Conservation (phyloP, 2,797 vertebrate species). For the Balearica regulorum region DNA sequence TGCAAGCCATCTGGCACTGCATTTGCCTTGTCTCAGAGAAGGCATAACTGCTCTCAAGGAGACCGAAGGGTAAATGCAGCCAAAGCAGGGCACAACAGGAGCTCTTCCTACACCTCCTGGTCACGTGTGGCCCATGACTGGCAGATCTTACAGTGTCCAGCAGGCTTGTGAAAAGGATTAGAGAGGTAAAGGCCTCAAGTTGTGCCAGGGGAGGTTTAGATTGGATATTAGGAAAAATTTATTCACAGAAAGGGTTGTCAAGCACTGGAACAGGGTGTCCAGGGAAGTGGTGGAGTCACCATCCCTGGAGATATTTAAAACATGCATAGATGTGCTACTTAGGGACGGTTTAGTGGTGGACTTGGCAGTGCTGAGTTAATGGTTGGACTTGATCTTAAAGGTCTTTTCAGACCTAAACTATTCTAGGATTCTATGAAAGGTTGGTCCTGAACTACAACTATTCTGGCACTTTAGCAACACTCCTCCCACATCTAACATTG, state of each 20-base stretch:
- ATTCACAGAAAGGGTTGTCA: no score
- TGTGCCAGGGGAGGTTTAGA: no score
- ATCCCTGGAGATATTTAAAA: no score
- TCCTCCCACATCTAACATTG: not conserved
- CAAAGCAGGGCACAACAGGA: not conserved
- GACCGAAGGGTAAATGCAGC: not conserved
- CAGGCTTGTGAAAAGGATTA: not conserved
- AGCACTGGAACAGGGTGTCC: no score
- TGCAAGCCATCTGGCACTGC: not conserved
- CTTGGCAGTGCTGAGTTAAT: no score
- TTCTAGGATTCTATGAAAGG: not conserved
- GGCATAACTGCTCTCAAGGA: not conserved
- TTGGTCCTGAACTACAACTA: not conserved
- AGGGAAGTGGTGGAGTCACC: no score
- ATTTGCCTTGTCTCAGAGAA: not conserved
- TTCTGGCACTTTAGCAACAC: not conserved
- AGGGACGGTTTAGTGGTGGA: no score
- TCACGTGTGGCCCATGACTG: fast-evolving
- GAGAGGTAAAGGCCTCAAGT: not conserved
- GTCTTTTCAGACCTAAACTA: no score
- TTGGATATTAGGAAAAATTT: no score
- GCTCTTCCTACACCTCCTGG: not conserved
- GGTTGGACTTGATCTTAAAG: no score
- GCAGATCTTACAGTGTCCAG: not conserved
- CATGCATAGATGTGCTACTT: no score